phyloP scores from a whole-genome alignment of 1,140 invertebrate species.

The Aphelenchoides fujianensis region DNA sequence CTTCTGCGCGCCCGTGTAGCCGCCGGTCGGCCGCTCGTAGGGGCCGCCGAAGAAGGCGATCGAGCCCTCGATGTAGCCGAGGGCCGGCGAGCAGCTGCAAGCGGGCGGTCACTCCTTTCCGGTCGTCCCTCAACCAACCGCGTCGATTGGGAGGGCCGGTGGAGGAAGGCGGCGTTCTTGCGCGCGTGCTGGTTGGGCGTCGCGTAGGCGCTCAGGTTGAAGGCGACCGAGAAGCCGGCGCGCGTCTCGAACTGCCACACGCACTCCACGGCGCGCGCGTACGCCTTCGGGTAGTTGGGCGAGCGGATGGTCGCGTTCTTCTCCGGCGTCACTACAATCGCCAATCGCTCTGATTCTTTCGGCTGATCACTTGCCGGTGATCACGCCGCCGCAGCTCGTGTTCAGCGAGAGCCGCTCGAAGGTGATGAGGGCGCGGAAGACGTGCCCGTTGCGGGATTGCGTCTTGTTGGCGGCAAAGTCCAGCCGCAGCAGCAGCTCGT shows the following conservation, averaged over 20 bases:
- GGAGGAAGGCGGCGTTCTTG: background rate
- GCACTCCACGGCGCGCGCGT: constrained; percentile 39
- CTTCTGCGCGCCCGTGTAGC: background rate
- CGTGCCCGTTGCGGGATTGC: background rate
- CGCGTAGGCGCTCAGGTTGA: constrained; percentile 4
- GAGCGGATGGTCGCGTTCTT: constrained; percentile 57
- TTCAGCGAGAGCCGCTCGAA: constrained; percentile 16
- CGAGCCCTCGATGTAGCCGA: constrained; percentile 21
- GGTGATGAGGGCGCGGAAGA: constrained; percentile 25
- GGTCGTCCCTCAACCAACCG: background rate
- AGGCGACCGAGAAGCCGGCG: constrained; percentile 31
- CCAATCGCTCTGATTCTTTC: background rate
- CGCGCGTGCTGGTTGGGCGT: constrained; percentile 9
- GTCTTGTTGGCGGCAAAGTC: constrained; percentile 16
- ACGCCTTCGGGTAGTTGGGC: constrained; percentile 59
- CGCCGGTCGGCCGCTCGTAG: constrained; percentile 13
- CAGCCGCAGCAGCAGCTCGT: constrained; percentile 43
- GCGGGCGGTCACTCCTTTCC: too few species aligned
- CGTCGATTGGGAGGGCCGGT: background rate
- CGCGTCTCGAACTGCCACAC: constrained; percentile 39
- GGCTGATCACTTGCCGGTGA: constrained; percentile 15
- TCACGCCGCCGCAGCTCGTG: background rate
- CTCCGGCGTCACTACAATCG: background rate
- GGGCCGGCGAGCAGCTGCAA: constrained; percentile 20
- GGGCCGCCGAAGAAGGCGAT: constrained; percentile 20